phyloP scores from a whole-genome alignment of 2,888 invertebrate genomes.

The Stenodera caucasica region DNA sequence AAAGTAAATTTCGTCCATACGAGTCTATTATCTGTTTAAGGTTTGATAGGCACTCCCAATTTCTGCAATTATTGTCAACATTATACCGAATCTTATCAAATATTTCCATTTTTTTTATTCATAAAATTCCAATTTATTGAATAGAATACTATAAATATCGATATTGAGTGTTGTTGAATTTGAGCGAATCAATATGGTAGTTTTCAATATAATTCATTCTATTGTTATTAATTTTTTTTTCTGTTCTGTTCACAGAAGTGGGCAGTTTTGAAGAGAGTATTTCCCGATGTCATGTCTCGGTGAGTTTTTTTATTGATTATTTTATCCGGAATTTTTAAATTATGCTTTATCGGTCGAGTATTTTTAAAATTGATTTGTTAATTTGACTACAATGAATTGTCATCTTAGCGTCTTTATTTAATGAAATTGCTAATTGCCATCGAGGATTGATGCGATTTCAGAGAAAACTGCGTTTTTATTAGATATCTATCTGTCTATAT shows the following conservation, averaged over 20 bases:
- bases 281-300: conserved; percentile 49
- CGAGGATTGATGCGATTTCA: not conserved
- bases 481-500: not conserved
- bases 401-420: too few relatives aligned
- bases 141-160: too few relatives aligned
- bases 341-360: conserved; percentile 6
- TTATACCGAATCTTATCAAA: conserved; percentile 26
- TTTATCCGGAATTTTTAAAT: conserved; percentile 4
- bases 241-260: conserved; percentile 43
- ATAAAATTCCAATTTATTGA: conserved; percentile 16
- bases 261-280: conserved; percentile 34
- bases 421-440: not conserved
- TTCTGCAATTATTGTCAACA: conserved; percentile 39
- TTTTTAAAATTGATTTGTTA: too few relatives aligned
- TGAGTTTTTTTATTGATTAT: conserved; percentile 36
- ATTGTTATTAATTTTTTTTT: conserved; percentile 16
- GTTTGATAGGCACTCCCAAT: conserved; percentile 45
- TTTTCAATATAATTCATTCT: too few relatives aligned
- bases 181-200: too few relatives aligned
- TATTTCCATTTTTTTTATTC: conserved; percentile 29
- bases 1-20: conserved; percentile 12
- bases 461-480: not conserved
- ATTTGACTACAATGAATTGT: too few relatives aligned
- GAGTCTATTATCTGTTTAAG: conserved; percentile 35
- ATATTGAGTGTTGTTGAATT: too few relatives aligned